These are phyloP conservation scores for Taeniopygia guttata DNA, from an alignment of 2,797 vertebrate species.

Conservation along the genomic window DNA sequence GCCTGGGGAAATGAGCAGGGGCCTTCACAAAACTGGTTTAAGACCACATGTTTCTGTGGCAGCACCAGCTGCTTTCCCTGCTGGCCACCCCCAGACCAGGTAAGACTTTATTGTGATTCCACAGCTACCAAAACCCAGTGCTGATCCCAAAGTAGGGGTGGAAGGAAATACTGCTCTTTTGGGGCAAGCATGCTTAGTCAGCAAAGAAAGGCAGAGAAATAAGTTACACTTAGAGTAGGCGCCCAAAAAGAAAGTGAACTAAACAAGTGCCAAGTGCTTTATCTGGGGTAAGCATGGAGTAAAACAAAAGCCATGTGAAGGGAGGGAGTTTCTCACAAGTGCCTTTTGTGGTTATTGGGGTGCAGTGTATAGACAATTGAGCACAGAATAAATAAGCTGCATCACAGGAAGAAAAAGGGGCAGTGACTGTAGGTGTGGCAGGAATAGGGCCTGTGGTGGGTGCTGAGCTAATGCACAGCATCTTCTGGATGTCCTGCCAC, in stretches of 20 bases:
- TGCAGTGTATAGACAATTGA: not conserved
- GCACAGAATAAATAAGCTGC: not conserved
- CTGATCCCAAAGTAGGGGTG: not conserved
- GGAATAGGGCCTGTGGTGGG: not conserved
- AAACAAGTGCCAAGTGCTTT: not conserved
- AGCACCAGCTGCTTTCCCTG: constrained; percentile 10
- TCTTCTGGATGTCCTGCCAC: not conserved
- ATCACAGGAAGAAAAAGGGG: not conserved
- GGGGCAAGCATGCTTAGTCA: not conserved
- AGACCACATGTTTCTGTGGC: constrained; percentile 15
- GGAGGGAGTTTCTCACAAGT: not conserved
- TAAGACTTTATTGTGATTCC: constrained; percentile 21
- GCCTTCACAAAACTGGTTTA: not conserved
- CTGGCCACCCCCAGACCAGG: not conserved
- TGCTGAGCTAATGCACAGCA: too few species aligned
- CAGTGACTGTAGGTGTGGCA: not conserved
- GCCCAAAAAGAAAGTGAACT: not conserved
- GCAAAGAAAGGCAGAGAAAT: not conserved
- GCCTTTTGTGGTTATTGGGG: not conserved
- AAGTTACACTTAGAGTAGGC: not conserved
- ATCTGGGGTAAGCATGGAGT: not conserved
- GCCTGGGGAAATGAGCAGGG: not conserved
- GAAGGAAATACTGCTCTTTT: not conserved
- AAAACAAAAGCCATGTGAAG: not conserved
- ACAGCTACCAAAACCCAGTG: not conserved